Conservation (phyloP, 2,797 vertebrate genomes). For the Enteromius viviparus region DNA sequence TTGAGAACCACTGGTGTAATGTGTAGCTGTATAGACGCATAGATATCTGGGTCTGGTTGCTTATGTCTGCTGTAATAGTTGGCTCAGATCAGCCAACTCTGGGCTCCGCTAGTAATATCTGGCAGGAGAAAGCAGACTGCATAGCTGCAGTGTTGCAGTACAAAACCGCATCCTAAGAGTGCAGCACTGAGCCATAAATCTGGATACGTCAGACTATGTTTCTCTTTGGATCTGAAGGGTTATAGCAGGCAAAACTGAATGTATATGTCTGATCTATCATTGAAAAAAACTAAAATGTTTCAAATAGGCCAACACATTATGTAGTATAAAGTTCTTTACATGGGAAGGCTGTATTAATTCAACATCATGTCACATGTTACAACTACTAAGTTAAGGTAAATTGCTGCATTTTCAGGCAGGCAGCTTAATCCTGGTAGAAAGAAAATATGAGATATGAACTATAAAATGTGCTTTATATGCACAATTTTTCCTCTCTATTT, state of each 20-base stretch:
- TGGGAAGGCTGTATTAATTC: background rate
- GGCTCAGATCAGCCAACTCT: constrained; percentile 39
- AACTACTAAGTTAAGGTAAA: constrained; percentile 9
- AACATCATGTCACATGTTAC: constrained; percentile 14
- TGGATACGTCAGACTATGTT: constrained; percentile 3
- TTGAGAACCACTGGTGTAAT: background rate
- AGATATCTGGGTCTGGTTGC: constrained; percentile 14
- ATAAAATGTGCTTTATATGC: constrained; percentile 20
- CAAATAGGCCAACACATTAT: background rate
- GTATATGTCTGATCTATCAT: constrained; percentile 1
- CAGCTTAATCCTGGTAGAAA: constrained; percentile 15
- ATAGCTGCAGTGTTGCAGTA: constrained; percentile 35
- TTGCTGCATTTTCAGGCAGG: constrained; percentile 11
- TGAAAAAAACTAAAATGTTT: background rate
- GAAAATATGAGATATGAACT: background rate
- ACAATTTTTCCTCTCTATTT: constrained; percentile 9
- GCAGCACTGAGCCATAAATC: constrained; percentile 27
- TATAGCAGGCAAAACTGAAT: constrained; percentile 3
- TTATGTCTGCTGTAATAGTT: constrained; percentile 18
- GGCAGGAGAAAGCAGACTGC: constrained; percentile 3
- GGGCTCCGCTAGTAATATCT: constrained; percentile 41
- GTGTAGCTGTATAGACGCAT: background rate
- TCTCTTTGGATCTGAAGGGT: background rate
- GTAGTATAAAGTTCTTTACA: background rate
- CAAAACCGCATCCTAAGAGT: constrained; percentile 10